Evolutionary conservation across 2,113 vertebrate species (phyloP), one percentile per base, ranked within the genome.

Genomic region (Malurus alboscapulatus): DNA sequence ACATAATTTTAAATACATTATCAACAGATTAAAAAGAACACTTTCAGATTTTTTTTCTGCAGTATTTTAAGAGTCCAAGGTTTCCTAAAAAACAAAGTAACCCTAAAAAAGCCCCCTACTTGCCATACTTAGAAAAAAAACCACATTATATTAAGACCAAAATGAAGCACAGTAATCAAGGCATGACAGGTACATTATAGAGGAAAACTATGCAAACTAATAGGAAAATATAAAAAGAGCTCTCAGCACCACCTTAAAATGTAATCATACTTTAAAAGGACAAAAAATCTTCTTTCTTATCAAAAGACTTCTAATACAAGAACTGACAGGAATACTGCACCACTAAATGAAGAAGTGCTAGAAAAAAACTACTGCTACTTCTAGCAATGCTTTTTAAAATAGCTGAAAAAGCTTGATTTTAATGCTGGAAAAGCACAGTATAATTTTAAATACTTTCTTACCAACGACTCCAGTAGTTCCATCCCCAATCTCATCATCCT

Each of bases 401-500:
- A 80, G 22, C 4, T 36, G 8, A 82, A 87, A 8, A 13, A 80
- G 5, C 4, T 24, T 51, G 3, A 73, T 19, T 72, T 57, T 76
- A 59, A 78, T n/a, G 4, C 4, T 58, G 3, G 9, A 65, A 87
- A 68, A 38, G 2, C 2, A 32, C 24, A 68, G 5, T 19, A 40
- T 54, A 40, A 75, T 50, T 47, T 30, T n/a, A 88, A 51, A 54
- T 16, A 12, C n/a, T 71, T 80, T 85, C 98, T 93, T 98, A 99
- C 99, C 99, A 90, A 99, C 99, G 4, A 99, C 99, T 90, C 99
- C 99, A 36, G 99, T 99, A 91, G 99, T 99, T 79, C 99, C 99
- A 97, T 99, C 99, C 34, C 99, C 99, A 92, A 99, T 99, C 89
- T 99, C 99, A 97, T 99, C 99, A 97, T 99, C 99, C 84, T 99